Base-by-base conservation (phyloP, 2,888 invertebrate genomes). In the Tetanocera ferruginea region DNA sequence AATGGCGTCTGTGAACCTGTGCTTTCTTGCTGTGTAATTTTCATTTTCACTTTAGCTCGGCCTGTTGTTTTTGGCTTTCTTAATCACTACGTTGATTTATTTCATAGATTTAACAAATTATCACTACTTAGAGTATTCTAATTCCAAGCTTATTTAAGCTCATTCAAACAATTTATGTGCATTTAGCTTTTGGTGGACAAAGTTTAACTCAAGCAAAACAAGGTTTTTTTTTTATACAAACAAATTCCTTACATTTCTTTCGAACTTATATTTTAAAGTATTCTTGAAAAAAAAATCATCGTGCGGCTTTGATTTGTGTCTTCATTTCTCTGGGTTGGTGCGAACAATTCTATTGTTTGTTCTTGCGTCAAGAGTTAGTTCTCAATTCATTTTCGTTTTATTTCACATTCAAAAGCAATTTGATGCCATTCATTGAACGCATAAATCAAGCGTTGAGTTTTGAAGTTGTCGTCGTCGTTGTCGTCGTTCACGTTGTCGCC, bases 341-440 rank as follows among this genome's bases (percentile, higher is more conserved):
- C 9, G 14, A 23, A 23, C 9, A 51, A 25, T 43, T 34, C 37
- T 60, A 34, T 14, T 14, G 34, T 37, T 57, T 60, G 14, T 19
- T 19, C 25, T 23, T 60, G 23, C 60, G 14, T 23, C 17, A 25
- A 51, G 25, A 51, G 51, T 69, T 69, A 51, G 43, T 69, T 51
- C 49, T 17, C 69, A 69, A 69, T 69, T 69, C 69, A 69, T 69
- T 69, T 51, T 69, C 69, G 51, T 69, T 69, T 69, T 69, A 28
- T 25, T 69, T 69, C 51, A 51, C 23, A 69, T 69, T 69, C 28
- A 14, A 69, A 69, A 69, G 69, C 51, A 71, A 71, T 60, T 60
- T 60, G 14, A 60, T 43, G 55, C 72, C 60, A 57, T 72, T 72
- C 72, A 37, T 34, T 37, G 60, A 60, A 34, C 57, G 43, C 72